Evolutionary conservation across 2,888 invertebrate species (phyloP).

Genomic region (Cerastoderma edule): DNA sequence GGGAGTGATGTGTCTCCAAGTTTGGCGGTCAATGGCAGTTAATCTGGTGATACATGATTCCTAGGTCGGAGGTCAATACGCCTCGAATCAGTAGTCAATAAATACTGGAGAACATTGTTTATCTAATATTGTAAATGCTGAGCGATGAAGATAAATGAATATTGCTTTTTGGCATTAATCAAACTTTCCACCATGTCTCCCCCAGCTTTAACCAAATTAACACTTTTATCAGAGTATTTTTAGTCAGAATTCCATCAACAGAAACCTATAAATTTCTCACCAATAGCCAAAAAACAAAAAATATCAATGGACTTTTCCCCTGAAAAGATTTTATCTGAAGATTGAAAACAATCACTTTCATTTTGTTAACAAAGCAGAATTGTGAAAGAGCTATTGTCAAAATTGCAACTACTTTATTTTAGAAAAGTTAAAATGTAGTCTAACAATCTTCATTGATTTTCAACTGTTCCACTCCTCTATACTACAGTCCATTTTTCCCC

Average conservation of each 20-base stretch:
- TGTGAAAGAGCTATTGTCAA: too few species aligned
- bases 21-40: conserved; percentile 18
- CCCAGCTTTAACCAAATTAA: conserved; percentile 16
- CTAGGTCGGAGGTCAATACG: conserved; percentile 7
- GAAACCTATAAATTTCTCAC: not conserved
- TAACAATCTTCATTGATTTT: too few species aligned
- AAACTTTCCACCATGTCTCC: conserved; percentile 6
- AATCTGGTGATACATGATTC: conserved; percentile 25
- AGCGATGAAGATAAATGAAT: conserved; percentile 37
- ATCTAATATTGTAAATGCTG: conserved; percentile 45
- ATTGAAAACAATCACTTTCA: too few species aligned
- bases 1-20: not conserved
- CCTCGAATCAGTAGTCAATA: conserved; percentile 19
- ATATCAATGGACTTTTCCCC: too few species aligned
- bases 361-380: too few species aligned
- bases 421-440: too few species aligned
- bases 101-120: conserved; percentile 34
- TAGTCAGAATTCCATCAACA: not conserved
- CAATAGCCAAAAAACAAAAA: not conserved
- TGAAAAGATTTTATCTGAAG: too few species aligned
- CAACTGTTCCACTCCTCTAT: too few species aligned
- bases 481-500: too few species aligned
- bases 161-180: conserved; percentile 44
- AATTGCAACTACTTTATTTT: too few species aligned
- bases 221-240: not conserved